These are phyloP conservation scores for Heliconius charithonia DNA, from an alignment of 2,888 invertebrate species.

Conservation along the genomic window DNA sequence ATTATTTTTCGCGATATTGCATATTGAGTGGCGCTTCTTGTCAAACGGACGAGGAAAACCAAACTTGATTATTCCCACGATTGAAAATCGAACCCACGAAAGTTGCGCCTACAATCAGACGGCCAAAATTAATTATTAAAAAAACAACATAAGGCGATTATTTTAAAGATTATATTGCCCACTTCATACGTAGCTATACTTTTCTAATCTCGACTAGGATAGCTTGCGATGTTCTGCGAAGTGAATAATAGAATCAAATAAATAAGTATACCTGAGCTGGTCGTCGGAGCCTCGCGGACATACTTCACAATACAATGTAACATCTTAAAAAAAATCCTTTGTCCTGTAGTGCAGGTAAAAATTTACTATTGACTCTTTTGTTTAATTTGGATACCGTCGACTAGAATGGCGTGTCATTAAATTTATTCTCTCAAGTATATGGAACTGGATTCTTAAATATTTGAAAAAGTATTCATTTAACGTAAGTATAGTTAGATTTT, in stretches of 20 bases:
- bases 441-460: background rate
- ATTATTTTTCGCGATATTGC: too few species aligned
- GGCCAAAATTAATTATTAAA: background rate
- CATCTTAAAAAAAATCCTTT: conserved; percentile 61
- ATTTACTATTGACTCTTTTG: conserved; percentile 59
- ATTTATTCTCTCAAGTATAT: background rate
- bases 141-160: too few species aligned
- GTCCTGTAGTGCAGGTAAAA: conserved; percentile 72
- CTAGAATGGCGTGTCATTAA: conserved; percentile 14
- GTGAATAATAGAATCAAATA: background rate
- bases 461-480: background rate
- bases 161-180: background rate
- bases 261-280: conserved; percentile 41
- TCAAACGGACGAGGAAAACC: too few species aligned
- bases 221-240: background rate
- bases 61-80: too few species aligned
- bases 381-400: conserved; percentile 30
- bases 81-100: too few species aligned
- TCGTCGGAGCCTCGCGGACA: conserved; percentile 19
- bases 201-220: background rate
- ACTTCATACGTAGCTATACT: background rate
- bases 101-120: too few species aligned
- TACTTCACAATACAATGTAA: conserved; percentile 43
- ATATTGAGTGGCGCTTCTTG: too few species aligned
- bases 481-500: background rate